Evolutionary conservation across 2,888 invertebrate genomes (phyloP).

Genomic region (Cataglyphis albicans): DNA sequence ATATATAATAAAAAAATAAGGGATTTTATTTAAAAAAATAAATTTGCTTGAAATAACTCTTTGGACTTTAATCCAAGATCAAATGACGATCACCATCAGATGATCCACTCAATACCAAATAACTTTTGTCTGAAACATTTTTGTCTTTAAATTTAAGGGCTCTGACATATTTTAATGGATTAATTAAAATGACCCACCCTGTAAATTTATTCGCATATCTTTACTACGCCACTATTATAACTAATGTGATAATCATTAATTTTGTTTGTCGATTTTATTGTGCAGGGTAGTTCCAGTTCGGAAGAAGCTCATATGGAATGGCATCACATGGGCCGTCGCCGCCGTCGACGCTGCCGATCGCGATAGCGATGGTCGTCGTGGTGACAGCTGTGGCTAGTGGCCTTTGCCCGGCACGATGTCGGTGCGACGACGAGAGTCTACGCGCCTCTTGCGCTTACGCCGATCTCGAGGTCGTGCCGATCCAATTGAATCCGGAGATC

Average conservation of each 20-base stretch:
- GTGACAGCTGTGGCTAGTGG: constrained; percentile 87
- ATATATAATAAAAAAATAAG: no score
- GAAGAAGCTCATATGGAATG: constrained; percentile 86
- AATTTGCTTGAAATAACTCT: no score
- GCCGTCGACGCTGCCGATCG: constrained; percentile 87
- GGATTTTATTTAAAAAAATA: no score
- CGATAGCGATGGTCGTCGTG: constrained; percentile 84
- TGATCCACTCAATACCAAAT: no score
- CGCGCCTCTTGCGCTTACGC: constrained; percentile 92
- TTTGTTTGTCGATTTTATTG: constrained; percentile 57
- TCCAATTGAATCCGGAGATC: constrained; percentile 95
- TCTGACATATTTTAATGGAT: no score
- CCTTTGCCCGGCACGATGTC: constrained; percentile 93
- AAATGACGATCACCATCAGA: no score
- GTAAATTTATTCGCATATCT: background rate
- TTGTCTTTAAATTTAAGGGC: no score
- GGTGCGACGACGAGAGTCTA: constrained; percentile 92
- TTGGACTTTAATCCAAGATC: no score
- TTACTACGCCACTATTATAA: background rate
- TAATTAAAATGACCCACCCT: no score
- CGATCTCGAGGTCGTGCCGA: constrained; percentile 94
- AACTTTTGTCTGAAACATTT: no score
- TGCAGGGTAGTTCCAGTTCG: constrained; percentile 78
- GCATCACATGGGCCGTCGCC: constrained; percentile 86
- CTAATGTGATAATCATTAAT: background rate